phyloP scores from a whole-genome alignment of 64 coral and sea anemone species.

The Cladopsammia gracilis region DNA sequence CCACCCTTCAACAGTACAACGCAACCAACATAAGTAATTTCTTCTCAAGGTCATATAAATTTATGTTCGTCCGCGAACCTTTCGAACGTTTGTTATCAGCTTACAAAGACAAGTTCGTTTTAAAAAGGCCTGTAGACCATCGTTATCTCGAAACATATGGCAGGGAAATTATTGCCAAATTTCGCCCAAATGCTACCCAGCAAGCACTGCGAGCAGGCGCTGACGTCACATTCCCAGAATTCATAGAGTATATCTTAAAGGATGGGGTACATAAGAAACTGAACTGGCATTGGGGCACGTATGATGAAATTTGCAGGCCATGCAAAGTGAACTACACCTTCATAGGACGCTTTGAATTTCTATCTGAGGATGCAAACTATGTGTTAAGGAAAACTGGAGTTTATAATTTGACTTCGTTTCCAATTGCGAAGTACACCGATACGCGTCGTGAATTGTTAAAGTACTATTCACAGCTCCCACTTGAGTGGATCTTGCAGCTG shows the following conservation, averaged over 20 bases:
- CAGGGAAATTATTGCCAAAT: neutral
- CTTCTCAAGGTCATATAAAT: neutral
- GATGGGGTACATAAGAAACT: neutral
- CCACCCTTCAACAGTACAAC: neutral
- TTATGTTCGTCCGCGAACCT: slow-evolving; percentile 24
- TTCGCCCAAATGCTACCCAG: neutral
- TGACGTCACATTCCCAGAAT: slow-evolving; percentile 6
- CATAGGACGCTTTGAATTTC: slow-evolving; percentile 14
- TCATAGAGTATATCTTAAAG: slow-evolving; percentile 13
- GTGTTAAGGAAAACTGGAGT: neutral
- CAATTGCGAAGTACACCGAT: neutral
- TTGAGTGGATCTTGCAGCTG: neutral
- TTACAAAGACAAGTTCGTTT: neutral
- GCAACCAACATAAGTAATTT: neutral
- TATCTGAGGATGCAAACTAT: neutral
- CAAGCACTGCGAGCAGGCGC: neutral
- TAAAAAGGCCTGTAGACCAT: neutral
- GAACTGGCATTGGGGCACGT: neutral
- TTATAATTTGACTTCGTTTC: neutral
- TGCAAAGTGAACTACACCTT: slow-evolving; percentile 1
- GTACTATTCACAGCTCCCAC: neutral
- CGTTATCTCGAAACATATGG: neutral
- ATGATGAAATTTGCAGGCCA: neutral
- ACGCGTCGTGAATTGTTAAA: neutral
- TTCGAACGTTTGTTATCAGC: slow-evolving; percentile 20